Evolutionary conservation across 2,888 invertebrate genomes (phyloP).

Genomic region (Lissonota sp.): DNA sequence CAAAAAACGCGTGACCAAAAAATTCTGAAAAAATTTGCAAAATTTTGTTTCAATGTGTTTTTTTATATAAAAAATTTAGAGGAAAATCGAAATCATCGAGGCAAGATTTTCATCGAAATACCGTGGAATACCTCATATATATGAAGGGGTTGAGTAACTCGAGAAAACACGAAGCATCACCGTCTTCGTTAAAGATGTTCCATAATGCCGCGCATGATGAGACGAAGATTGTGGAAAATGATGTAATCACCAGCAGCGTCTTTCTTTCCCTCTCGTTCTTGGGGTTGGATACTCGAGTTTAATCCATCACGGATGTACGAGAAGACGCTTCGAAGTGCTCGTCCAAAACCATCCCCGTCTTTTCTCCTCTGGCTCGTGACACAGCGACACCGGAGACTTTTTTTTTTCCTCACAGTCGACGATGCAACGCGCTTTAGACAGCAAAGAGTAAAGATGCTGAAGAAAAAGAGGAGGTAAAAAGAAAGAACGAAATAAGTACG

Average conservation of each 20-base stretch:
- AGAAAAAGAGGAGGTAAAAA: background rate
- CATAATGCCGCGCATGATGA: background rate
- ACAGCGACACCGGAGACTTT: background rate
- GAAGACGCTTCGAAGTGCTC: too few relatives aligned
- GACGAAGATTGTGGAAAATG: conserved; percentile 35
- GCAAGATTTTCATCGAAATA: too few relatives aligned
- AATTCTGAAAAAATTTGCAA: too few relatives aligned
- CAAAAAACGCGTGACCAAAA: too few relatives aligned
- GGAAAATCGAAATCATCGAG: too few relatives aligned
- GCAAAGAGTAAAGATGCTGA: background rate
- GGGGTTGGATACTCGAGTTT: conserved; percentile 12
- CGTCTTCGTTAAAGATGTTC: too few relatives aligned
- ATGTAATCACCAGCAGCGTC: conserved; percentile 49
- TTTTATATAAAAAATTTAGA: too few relatives aligned
- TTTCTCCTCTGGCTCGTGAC: background rate
- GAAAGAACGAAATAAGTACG: conserved; percentile 33
- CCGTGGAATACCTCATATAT: background rate
- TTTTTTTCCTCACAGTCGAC: background rate
- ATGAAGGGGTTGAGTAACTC: conserved; percentile 23
- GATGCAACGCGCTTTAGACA: background rate
- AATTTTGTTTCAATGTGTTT: too few relatives aligned
- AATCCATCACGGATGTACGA: too few relatives aligned
- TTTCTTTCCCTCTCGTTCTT: conserved; percentile 8
- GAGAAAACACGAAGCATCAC: background rate
- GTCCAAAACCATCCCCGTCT: too few relatives aligned